Percentiles rank a stretch among this genome's conserved stretches.
Evolutionary conservation across 2,797 vertebrate species (phyloP).

Genomic region (Pterois miles): DNA sequence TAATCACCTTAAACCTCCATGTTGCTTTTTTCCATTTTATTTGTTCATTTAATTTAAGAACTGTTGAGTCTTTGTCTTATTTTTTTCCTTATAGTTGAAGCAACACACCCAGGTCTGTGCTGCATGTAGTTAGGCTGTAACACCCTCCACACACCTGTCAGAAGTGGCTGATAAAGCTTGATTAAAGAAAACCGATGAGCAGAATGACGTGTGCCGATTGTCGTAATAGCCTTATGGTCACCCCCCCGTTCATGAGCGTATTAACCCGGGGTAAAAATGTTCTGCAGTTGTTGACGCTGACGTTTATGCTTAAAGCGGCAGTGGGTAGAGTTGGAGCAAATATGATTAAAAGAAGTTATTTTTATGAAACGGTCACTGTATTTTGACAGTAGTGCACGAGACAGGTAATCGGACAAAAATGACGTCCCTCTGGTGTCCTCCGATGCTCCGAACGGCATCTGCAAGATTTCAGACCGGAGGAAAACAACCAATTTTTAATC

Average conservation of each 20-base stretch:
- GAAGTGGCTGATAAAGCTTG: constrained; percentile 28
- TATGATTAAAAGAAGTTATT: too few relatives aligned
- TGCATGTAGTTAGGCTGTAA: not conserved
- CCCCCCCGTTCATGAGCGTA: not conserved
- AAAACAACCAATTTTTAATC: too few relatives aligned
- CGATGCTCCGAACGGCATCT: too few relatives aligned
- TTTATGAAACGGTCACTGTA: too few relatives aligned
- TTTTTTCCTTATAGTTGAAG: not conserved
- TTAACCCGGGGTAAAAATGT: not conserved
- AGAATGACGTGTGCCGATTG: not conserved
- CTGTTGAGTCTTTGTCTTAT: not conserved
- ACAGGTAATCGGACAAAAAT: too few relatives aligned
- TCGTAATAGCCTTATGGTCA: not conserved
- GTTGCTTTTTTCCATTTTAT: not conserved
- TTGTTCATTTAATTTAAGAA: not conserved
- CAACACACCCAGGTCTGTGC: not conserved
- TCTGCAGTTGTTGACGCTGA: not conserved
- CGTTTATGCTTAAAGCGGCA: not conserved
- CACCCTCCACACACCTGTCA: not conserved
- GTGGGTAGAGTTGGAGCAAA: too few relatives aligned
- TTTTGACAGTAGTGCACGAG: too few relatives aligned
- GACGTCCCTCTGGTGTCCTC: too few relatives aligned
- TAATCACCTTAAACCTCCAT: not conserved
- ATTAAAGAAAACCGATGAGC: constrained; percentile 6
- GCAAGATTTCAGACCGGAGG: too few relatives aligned